phyloP scores from a whole-genome alignment of 2,113 vertebrate genomes.

The Mustela lutreola region DNA sequence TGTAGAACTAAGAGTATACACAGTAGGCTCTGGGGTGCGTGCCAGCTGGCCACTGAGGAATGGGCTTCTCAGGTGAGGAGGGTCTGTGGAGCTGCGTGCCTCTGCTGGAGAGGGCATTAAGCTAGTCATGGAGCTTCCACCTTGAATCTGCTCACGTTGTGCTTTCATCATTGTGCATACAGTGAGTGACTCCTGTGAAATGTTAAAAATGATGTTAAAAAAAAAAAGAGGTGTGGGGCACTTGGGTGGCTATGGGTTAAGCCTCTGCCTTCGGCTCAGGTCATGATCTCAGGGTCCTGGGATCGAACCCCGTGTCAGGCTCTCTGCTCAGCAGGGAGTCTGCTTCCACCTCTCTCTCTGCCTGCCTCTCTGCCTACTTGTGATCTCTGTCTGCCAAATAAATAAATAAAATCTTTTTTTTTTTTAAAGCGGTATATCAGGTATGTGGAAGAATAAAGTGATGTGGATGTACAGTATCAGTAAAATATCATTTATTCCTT shows the following conservation, averaged over 20 bases:
- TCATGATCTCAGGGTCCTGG: too few relatives aligned
- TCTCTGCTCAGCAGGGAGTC: too few relatives aligned
- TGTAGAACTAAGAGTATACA: background rate
- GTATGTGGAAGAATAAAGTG: background rate
- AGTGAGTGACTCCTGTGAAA: background rate
- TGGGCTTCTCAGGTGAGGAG: background rate
- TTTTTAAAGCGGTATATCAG: background rate
- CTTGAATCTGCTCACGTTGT: too few relatives aligned
- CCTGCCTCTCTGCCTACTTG: too few relatives aligned
- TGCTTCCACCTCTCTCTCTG: too few relatives aligned
- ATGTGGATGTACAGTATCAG: background rate
- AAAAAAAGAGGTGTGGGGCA: background rate
- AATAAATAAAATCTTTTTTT: too few relatives aligned
- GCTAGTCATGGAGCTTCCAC: background rate
- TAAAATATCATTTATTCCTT: background rate
- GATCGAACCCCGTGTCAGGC: too few relatives aligned
- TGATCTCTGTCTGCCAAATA: too few relatives aligned
- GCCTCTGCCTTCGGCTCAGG: too few relatives aligned
- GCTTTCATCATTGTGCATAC: background rate
- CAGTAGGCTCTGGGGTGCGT: background rate
- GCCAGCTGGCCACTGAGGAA: too few relatives aligned
- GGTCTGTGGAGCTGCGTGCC: background rate
- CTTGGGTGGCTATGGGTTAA: too few relatives aligned
- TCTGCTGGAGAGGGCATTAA: background rate
- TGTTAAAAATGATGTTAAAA: background rate